Conservation (phyloP, 2,113 vertebrate species). For the Callipepla californica region DNA sequence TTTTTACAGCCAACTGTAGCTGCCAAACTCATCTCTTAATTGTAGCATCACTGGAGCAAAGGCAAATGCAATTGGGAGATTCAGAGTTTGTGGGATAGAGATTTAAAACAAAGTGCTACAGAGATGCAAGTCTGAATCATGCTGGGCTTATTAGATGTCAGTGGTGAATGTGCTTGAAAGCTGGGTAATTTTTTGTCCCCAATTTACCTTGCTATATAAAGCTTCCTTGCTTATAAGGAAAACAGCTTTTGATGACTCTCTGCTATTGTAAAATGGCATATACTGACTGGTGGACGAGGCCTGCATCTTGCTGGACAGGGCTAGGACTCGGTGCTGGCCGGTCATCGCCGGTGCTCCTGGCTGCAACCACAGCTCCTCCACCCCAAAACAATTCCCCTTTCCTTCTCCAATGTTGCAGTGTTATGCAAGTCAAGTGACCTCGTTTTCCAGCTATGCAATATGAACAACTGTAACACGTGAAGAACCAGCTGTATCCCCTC, state of each 20-base stretch:
- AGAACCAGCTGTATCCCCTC: conserved; percentile 64
- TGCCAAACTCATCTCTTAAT: not conserved
- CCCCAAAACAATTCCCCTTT: conserved; percentile 51
- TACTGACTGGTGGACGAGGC: conserved; percentile 3
- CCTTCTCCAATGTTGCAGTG: conserved; percentile 68
- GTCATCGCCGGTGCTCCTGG: not conserved
- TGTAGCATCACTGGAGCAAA: not conserved
- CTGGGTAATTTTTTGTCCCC: not conserved
- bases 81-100: not conserved
- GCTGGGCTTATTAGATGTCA: not conserved
- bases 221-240: not conserved
- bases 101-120: not conserved
- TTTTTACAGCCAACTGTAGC: accelerated
- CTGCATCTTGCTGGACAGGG: not conserved
- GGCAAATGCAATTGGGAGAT: not conserved
- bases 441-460: conserved; percentile 86
- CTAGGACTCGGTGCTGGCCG: not conserved
- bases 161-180: not conserved
- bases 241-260: not conserved
- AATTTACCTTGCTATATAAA: not conserved
- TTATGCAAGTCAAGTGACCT: conserved; percentile 84
- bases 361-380: conserved; percentile 32
- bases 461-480: conserved; percentile 56
- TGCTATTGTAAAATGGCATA: conserved; percentile 49
- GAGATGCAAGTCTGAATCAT: not conserved